Conservation (phyloP, 2,888 invertebrate species). For the Tillus elongatus region DNA sequence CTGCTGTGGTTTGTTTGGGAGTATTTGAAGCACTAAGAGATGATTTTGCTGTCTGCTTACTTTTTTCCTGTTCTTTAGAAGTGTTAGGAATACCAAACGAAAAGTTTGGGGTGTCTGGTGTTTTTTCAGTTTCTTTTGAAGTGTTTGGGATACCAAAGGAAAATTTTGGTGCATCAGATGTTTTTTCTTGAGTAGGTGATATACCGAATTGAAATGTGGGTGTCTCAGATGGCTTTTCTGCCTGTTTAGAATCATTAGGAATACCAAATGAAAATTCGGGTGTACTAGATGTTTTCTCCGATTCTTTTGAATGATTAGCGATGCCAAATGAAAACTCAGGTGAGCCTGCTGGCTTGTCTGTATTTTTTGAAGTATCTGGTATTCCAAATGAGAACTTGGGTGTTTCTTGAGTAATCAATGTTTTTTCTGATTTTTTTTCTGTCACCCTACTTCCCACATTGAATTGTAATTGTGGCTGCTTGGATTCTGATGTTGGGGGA, state of each 20-base stretch:
- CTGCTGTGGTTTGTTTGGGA: too few species aligned
- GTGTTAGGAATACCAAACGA: conserved; percentile 16
- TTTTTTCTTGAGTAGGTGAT: background rate
- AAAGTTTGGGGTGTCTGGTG: conserved; percentile 12
- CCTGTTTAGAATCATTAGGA: background rate
- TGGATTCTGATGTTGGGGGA: background rate
- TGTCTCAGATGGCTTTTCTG: background rate
- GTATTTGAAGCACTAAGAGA: too few species aligned
- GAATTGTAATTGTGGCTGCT: background rate
- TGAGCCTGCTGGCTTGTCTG: background rate
- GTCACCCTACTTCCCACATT: background rate
- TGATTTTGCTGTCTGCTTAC: too few species aligned
- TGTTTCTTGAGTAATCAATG: background rate
- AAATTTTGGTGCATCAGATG: conserved; percentile 15
- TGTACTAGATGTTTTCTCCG: background rate
- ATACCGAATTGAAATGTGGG: background rate
- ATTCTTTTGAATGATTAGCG: background rate
- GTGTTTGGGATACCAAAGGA: conserved; percentile 16
- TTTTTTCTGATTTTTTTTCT: background rate
- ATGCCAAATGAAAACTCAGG: conserved; percentile 6
- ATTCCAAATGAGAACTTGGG: conserved; percentile 5
- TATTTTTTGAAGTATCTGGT: background rate
- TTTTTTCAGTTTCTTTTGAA: conserved; percentile 15
- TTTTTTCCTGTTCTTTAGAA: too few species aligned
- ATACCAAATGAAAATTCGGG: conserved; percentile 6